Evolutionary conservation across 2,888 invertebrate genomes (phyloP).

Genomic region (Cyaniris semiargus): DNA sequence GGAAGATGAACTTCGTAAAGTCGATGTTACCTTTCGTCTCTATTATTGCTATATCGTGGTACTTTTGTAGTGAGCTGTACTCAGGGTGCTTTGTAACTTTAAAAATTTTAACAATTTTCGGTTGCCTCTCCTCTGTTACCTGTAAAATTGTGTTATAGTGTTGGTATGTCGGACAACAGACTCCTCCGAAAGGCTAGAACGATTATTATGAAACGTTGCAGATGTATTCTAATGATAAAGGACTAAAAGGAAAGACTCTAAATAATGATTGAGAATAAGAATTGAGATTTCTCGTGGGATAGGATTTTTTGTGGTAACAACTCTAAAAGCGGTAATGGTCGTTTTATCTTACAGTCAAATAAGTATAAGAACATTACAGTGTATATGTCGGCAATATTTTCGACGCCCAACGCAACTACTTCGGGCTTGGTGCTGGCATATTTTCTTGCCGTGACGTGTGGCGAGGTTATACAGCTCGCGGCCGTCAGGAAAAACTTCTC

Average conservation of each 20-base stretch:
- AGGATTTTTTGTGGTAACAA: no score
- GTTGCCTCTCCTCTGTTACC: conserved; percentile 33
- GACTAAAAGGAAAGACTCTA: no score
- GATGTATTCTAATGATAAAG: no score
- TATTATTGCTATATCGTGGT: conserved; percentile 47
- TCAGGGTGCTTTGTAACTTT: conserved; percentile 44
- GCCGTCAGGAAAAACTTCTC: conserved; percentile 84
- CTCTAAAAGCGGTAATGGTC: no score
- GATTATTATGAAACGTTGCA: no score
- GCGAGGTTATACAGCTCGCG: conserved; percentile 80
- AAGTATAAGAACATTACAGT: no score
- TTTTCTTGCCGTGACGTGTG: conserved; percentile 37
- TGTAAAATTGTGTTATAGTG: conserved; percentile 27
- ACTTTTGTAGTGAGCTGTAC: conserved; percentile 44
- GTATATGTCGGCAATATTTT: conserved; percentile 45
- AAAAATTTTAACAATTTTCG: conserved; percentile 37
- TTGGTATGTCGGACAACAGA: no score
- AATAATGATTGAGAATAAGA: no score
- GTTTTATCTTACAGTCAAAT: conserved; percentile 30
- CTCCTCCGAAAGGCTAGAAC: no score
- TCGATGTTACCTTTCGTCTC: conserved; percentile 40
- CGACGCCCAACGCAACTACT: conserved; percentile 59
- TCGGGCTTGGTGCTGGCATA: conserved; percentile 50
- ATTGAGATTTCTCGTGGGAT: no score
- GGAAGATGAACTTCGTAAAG: conserved; percentile 42